Evolutionary conservation across 2,888 invertebrate species (phyloP).

Genomic region (Mesoligia furuncula): DNA sequence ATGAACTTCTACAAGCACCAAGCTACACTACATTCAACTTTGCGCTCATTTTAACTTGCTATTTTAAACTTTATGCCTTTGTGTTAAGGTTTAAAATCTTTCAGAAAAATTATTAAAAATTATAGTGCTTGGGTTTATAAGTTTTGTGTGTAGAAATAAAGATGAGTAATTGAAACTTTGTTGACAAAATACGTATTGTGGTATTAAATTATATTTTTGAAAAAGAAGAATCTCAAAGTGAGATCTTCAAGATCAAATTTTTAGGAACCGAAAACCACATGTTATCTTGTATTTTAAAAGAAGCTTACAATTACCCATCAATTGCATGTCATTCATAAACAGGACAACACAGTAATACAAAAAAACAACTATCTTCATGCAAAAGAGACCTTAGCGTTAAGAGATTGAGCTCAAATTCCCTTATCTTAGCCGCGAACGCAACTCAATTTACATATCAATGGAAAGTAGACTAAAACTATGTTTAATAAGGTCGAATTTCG

Average conservation of each 20-base stretch:
- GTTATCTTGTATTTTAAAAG: neutral
- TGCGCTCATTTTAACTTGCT: constrained; percentile 43
- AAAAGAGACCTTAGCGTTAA: constrained; percentile 68
- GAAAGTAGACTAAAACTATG: constrained; percentile 67
- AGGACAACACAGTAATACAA: constrained; percentile 35
- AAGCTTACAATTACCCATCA: neutral
- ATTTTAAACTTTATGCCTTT: constrained; percentile 52
- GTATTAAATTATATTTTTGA: neutral
- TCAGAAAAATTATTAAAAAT: constrained; percentile 10
- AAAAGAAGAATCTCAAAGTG: neutral
- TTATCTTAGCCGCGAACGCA: constrained; percentile 58
- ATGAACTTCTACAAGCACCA: constrained; percentile 75
- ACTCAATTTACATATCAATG: constrained; percentile 65
- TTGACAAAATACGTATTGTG: neutral
- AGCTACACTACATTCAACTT: constrained; percentile 71
- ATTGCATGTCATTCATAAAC: constrained; percentile 32
- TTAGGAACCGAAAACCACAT: constrained; percentile 10
- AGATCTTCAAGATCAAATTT: neutral
- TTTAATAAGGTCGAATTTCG: constrained; percentile 72
- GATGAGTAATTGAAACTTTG: neutral
- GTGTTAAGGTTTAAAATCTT: constrained; percentile 34
- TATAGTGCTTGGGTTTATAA: constrained; percentile 15
- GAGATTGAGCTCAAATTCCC: constrained; percentile 72
- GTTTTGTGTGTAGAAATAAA: neutral
- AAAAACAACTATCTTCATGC: constrained; percentile 40